Evolutionary conservation across 2,888 invertebrate genomes (phyloP), one percentile per base, ranked within the genome.

Genomic region (Isoperla grammatica): DNA sequence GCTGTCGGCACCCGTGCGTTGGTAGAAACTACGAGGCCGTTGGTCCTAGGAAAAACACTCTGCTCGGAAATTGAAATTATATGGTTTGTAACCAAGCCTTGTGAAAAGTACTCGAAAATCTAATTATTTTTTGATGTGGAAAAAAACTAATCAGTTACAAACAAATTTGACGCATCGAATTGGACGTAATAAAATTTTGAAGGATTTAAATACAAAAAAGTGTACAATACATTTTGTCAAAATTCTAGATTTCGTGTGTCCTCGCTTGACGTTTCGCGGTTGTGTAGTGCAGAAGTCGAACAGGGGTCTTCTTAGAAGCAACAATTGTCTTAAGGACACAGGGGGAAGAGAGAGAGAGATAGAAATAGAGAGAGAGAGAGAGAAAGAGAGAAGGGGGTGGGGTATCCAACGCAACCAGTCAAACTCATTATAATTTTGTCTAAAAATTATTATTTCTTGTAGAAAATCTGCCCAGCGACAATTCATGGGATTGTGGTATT

Each of bases 91-190:
- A 53, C 37, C 17, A 37, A 39, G 35, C 37, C 53, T 35, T 17
- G 2, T 37, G 39, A 53, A 53, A 53, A 15, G 13, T 17, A 39
- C 37, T 19, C 17, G n/a, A 11, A 37, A 53, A 53, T 15, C 39
- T 39, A 37, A 53, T 53, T 53, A 53, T 53, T 53, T 53, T 53
- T 37, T 12, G 17, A 17, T 4, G 35, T 39, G 12, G 37, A 15
- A 53, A 53, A 53, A 46, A 37, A 53, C 3, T 53, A 37, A 50
- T 50, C 49, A 50, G 49, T 53, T 39, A 53, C 35, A 53, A 53
- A 53, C 53, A 39, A 53, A 37, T 53, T 53, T 53, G 53, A 53
- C 53, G 53, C 39, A 17, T 39, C 53, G 53, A 53, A 53, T 53
- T 35, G 53, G 39, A 39, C 9, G 53, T 53, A 53, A 39, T 53